Evolutionary conservation across 2,113 vertebrate genomes (phyloP).

Genomic region (Triplophysa rosa): DNA sequence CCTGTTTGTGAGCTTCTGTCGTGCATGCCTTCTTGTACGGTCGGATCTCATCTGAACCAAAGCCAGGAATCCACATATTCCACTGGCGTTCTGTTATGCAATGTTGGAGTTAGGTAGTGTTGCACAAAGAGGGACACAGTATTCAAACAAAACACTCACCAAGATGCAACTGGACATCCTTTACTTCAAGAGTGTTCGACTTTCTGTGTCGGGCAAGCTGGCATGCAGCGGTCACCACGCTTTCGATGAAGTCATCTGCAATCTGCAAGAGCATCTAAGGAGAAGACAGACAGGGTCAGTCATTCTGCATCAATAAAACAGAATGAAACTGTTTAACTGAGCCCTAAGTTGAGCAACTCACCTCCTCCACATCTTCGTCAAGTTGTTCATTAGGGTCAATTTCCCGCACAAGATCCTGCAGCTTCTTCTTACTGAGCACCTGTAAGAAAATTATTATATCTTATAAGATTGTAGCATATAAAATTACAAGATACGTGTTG

Average conservation of each 20-base stretch:
- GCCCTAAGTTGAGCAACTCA: conserved; percentile 52
- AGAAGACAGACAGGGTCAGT: background rate
- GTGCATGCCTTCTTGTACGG: conserved; percentile 99
- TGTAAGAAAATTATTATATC: conserved; percentile 50
- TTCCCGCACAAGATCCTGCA: conserved; percentile 96
- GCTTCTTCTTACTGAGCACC: conserved; percentile 97
- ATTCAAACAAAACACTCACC: conserved; percentile 71
- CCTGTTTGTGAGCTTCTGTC: conserved; percentile 99
- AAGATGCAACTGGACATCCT: conserved; percentile 95
- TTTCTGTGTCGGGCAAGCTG: conserved; percentile 96
- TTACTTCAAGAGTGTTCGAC: conserved; percentile 96
- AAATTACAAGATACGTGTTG: background rate
- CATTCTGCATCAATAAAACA: background rate
- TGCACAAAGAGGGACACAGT: background rate
- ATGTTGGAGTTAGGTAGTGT: background rate
- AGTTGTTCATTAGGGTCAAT: conserved; percentile 98
- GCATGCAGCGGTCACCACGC: conserved; percentile 95
- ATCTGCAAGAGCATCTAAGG: conserved; percentile 95
- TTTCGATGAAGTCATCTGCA: conserved; percentile 98
- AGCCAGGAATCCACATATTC: conserved; percentile 99
- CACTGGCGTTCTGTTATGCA: conserved; percentile 88
- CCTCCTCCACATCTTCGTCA: conserved; percentile 98
- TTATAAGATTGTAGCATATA: too few relatives aligned
- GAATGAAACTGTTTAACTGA: too few relatives aligned
- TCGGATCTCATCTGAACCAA: conserved; percentile 96